These are phyloP conservation scores for Pogona vitticeps DNA, from an alignment of 2,113 vertebrate genomes.

Conservation along the genomic window DNA sequence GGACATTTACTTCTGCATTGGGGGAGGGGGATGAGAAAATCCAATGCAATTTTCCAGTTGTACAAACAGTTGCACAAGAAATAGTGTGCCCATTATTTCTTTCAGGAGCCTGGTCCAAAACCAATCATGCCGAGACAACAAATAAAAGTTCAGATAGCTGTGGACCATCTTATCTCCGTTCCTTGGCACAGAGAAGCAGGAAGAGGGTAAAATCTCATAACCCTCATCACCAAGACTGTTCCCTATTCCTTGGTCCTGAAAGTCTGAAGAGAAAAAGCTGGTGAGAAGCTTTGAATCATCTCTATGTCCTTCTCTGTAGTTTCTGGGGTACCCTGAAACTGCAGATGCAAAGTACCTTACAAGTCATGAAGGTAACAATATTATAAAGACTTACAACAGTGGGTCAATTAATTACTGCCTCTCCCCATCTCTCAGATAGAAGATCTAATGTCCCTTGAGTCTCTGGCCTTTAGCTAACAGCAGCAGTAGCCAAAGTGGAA, in stretches of 20 bases:
- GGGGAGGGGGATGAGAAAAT: neutral
- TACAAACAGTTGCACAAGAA: neutral
- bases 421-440: neutral
- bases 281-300: constrained; percentile 42
- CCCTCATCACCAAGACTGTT: constrained; percentile 30
- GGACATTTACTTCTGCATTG: too few species aligned
- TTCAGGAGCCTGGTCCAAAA: constrained; percentile 61
- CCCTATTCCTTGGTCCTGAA: constrained; percentile 27
- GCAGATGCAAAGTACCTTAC: neutral
- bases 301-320: neutral
- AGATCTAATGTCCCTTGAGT: neutral
- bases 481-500: too few species aligned
- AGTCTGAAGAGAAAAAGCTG: constrained; percentile 44
- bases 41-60: neutral
- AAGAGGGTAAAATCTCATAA: constrained; percentile 65
- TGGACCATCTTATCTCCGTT: constrained; percentile 25
- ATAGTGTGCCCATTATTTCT: constrained; percentile 19
- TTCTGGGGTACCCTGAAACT: neutral
- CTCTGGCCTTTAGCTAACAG: neutral
- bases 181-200: constrained; percentile 47
- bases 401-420: neutral
- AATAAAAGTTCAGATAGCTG: constrained; percentile 21
- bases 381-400: neutral
- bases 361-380: neutral
- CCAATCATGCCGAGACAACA: constrained; percentile 33